phyloP scores from a whole-genome alignment of 1,140 invertebrate genomes.

The Drosophila eugracilis region DNA sequence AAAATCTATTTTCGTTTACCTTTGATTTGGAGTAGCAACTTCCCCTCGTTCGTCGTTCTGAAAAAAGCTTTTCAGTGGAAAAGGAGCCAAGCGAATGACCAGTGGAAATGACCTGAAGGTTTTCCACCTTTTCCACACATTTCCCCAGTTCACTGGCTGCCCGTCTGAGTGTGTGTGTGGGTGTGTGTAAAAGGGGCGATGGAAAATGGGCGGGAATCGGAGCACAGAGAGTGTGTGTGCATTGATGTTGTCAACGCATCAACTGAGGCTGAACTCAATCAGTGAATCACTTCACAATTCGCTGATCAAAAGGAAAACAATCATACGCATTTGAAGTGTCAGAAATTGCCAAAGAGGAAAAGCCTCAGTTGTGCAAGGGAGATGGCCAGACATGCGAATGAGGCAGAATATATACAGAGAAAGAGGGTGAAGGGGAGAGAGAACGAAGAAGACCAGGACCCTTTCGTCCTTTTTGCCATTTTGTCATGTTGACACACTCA shows the following conservation, averaged over 20 bases:
- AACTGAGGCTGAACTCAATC: conserved; percentile 81
- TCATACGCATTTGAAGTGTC: conserved; percentile 83
- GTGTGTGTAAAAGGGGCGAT: conserved; percentile 14
- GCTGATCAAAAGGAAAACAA: conserved; percentile 83
- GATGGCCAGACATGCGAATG: not conserved
- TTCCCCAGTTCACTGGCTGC: conserved; percentile 32
- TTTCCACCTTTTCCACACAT: conserved; percentile 21
- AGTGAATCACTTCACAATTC: conserved; percentile 82
- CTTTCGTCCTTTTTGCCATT: conserved; percentile 62
- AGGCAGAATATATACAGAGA: no score
- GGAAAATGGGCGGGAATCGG: not conserved
- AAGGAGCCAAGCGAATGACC: conserved; percentile 10
- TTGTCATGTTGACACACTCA: conserved; percentile 73
- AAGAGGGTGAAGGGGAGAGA: conserved; percentile 2
- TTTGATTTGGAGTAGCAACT: not conserved
- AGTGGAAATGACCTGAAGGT: conserved; percentile 15
- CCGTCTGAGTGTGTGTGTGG: conserved; percentile 2
- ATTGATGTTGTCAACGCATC: conserved; percentile 76
- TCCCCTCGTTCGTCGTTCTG: not conserved
- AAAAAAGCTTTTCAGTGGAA: not conserved
- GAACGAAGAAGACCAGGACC: conserved; percentile 41
- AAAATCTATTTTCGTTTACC: not conserved
- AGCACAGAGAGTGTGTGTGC: conserved; percentile 33
- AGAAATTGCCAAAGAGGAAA: conserved; percentile 73
- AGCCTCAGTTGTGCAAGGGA: not conserved